These are phyloP conservation scores for Cotesia typhae DNA, from an alignment of 1,140 invertebrate species.

Conservation along the genomic window DNA sequence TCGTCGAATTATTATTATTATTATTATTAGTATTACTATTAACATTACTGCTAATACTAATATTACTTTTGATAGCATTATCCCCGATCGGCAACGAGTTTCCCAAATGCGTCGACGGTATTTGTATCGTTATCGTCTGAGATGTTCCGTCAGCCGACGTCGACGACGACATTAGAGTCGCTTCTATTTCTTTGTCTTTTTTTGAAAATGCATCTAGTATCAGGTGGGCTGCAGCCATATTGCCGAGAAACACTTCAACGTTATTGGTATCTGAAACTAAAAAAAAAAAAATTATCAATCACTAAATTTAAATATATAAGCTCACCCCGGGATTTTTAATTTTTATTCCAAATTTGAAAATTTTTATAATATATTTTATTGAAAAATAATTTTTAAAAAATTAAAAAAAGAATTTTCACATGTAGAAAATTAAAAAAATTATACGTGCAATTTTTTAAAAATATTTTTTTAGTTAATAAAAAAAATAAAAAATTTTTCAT, in stretches of 20 bases:
- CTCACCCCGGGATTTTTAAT: no score
- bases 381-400: no score
- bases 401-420: no score
- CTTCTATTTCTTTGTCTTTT: conserved; percentile 57
- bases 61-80: conserved; percentile 36
- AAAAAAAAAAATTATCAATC: conserved; percentile 6
- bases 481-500: no score
- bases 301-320: no score
- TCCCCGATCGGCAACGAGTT: conserved; percentile 52
- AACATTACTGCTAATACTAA: no score
- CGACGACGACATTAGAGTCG: conserved; percentile 62
- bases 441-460: neutral
- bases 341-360: no score
- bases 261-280: conserved; percentile 48
- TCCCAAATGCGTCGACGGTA: conserved; percentile 60
- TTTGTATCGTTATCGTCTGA: conserved; percentile 65
- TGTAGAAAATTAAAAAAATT: no score
- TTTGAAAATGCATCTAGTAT: conserved; percentile 65
- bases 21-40: neutral
- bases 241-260: conserved; percentile 63
- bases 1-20: conserved; percentile 41
- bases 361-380: no score
- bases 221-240: conserved; percentile 67
- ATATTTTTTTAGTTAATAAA: neutral
- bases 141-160: conserved; percentile 62